Evolutionary conservation across 2,888 invertebrate species (phyloP).

Genomic region (Rosalia funebris): DNA sequence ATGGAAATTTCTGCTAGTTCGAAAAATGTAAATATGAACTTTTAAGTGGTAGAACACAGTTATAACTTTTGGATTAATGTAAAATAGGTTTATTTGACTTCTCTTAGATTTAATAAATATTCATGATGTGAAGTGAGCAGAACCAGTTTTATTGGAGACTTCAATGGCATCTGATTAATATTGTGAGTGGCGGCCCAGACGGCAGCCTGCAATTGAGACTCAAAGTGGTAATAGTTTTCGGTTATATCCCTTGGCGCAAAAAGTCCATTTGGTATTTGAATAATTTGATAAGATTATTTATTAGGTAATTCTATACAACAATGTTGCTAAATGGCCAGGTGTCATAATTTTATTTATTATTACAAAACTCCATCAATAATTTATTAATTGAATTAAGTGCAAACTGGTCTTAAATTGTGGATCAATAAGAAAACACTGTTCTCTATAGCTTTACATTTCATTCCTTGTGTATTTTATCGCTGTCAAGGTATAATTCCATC

Average conservation of each 20-base stretch:
- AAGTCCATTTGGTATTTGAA: background rate
- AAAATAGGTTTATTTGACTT: slow-evolving; percentile 37
- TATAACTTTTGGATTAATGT: slow-evolving; percentile 32
- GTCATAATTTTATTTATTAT: no score
- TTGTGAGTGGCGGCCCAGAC: slow-evolving; percentile 31
- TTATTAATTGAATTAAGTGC: no score
- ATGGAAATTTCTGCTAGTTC: slow-evolving; percentile 21
- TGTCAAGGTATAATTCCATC: no score
- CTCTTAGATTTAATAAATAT: slow-evolving; percentile 36
- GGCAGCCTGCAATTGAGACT: slow-evolving; percentile 14
- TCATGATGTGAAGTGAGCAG: slow-evolving; percentile 38
- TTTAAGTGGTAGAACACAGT: slow-evolving; percentile 34
- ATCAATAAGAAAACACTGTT: no score
- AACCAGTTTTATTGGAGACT: slow-evolving; percentile 39
- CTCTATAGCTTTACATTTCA: no score
- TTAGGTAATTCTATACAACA: no score
- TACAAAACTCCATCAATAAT: no score
- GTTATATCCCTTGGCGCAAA: slow-evolving; percentile 2
- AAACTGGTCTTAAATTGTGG: no score
- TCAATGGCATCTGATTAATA: slow-evolving; percentile 40
- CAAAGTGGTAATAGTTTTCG: slow-evolving; percentile 23
- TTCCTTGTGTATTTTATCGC: no score
- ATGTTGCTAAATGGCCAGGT: no score
- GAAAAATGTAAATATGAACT: slow-evolving; percentile 38
- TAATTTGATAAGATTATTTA: no score